Evolutionary conservation across 2,888 invertebrate species (phyloP), one percentile per base, ranked within the genome.

Genomic region (Limnephilus marmoratus): DNA sequence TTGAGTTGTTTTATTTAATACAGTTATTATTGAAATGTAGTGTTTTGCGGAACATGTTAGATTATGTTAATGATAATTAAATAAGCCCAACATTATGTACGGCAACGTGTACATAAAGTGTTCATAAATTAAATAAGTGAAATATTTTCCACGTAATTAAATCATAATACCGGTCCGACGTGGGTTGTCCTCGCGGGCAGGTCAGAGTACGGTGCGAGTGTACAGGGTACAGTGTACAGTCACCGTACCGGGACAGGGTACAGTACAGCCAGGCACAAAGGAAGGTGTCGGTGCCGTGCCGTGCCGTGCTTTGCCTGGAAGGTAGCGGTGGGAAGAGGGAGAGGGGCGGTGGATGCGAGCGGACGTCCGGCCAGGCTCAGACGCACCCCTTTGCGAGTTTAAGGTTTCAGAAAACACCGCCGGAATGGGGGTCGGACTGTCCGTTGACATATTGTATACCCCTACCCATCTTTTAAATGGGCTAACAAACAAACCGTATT

Each of bases 361-460:
- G 24, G 53, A 53, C 12, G 31, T 53, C 53, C 53, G 53, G 53
- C 7, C 53, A 68, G 53, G 24, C 53, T 68, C 53, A 68, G 85
- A 34, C 85, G 41, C 85, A 85, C 85, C 85, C 85, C 41, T 41
- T 41, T 85, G 15, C 41, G 37, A 41, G 41, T 85, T 37, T 85
- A 85, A 34, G 34, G 85, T 85, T 85, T 85, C 85, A 41, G 85
- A 85, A 41, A 85, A 85, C n/a, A 24, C 41, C 34, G n/a, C 37
- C 41, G 85, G 41, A 85, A 85, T 37, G 85, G 82, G 82, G 82
- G 13, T 82, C 31, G 82, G 31, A 82, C 53, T 68, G 24, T 68
- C 53, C 53, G 53, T 68, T 68, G 53, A 68, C 53, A 68, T 68
- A 68, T 68, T 68, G 18, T 68, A 68, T 24, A 68, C 53, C 53